Conservation (phyloP, 2,888 invertebrate species). For the Cordilura impudica region DNA sequence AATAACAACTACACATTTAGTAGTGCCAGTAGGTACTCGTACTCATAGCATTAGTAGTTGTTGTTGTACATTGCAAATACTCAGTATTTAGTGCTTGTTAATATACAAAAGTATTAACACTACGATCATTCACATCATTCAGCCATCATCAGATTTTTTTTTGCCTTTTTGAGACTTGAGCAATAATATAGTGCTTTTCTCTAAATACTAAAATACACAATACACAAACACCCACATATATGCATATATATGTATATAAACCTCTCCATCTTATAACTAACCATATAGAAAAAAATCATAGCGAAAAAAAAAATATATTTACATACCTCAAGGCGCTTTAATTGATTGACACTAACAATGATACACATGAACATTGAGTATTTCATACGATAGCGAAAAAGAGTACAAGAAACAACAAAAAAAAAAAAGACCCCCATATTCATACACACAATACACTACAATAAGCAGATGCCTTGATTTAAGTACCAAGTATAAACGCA, state of each 20-base stretch:
- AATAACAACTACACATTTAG: not conserved
- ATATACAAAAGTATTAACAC: conserved; percentile 30
- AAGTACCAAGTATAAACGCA: conserved; percentile 22
- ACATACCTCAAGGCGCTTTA: conserved; percentile 60
- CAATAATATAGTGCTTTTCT: conserved; percentile 5
- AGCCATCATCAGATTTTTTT: conserved; percentile 37
- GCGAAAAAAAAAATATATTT: conserved; percentile 9
- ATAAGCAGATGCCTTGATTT: conserved; percentile 44
- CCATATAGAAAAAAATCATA: conserved; percentile 24
- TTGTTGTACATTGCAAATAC: not conserved
- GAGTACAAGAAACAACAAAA: not conserved
- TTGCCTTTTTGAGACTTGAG: conserved; percentile 42
- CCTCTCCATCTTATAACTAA: conserved; percentile 8
- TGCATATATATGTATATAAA: not conserved
- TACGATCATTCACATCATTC: conserved; percentile 51
- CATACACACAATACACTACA: too few relatives aligned
- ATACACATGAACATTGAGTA: conserved; percentile 50
- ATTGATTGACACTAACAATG: conserved; percentile 62
- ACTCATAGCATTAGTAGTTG: not conserved
- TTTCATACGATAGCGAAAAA: conserved; percentile 15
- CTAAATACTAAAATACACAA: not conserved
- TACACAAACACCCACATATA: not conserved
- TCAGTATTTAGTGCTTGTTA: conserved; percentile 9
- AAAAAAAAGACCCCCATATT: too few relatives aligned
- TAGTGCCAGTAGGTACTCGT: not conserved